These are phyloP conservation scores for Cheirogaleus major DNA, from an alignment of 2,797 vertebrate genomes.

Conservation along the genomic window DNA sequence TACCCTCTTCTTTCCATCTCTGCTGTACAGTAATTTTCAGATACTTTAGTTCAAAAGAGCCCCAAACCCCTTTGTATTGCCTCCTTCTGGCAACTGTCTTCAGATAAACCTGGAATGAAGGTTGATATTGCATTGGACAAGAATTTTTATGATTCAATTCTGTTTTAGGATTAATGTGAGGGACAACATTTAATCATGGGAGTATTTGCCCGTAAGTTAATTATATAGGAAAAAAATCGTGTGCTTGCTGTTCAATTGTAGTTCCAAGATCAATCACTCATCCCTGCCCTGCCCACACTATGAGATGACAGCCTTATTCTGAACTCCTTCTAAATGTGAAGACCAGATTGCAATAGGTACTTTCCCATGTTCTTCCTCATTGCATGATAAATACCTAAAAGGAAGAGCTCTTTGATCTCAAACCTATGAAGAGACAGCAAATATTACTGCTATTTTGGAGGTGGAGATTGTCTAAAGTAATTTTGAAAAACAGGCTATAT, in stretches of 20 bases:
- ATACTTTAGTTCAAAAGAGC: not conserved
- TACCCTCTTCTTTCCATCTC: not conserved
- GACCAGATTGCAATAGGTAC: not conserved
- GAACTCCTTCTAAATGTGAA: not conserved
- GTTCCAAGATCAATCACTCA: not conserved
- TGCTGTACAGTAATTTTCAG: not conserved
- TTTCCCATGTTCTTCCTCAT: not conserved
- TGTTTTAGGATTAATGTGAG: not conserved
- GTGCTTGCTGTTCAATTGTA: not conserved
- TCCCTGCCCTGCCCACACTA: accelerated
- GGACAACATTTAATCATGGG: not conserved
- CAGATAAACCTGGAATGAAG: not conserved
- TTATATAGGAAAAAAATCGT: not conserved
- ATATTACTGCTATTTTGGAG: not conserved
- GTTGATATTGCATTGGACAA: not conserved
- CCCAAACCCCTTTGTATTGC: not conserved
- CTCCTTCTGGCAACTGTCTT: not conserved
- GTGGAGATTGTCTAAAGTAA: not conserved
- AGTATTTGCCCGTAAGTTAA: not conserved
- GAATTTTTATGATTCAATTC: not conserved
- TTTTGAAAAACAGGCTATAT: not conserved
- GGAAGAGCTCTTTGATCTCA: not conserved
- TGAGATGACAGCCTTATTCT: not conserved
- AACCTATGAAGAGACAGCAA: not conserved
- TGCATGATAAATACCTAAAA: not conserved